Base-by-base conservation (phyloP, 2,888 invertebrate genomes). In the Mesoligia furuncula region DNA sequence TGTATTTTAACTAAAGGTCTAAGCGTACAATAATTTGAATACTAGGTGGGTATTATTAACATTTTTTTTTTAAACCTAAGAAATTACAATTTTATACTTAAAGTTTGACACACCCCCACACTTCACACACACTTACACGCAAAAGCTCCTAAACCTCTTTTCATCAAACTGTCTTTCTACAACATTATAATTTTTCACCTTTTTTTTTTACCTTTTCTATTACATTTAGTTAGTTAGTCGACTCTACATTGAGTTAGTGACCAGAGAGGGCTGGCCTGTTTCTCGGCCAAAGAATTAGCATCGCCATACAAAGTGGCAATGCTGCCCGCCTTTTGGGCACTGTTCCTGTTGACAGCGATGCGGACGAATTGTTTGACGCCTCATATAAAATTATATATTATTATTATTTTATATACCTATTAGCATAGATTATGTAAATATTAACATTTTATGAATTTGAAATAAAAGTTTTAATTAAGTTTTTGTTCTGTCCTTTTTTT, bases 1-100 rank as follows among this genome's bases (percentile, higher is more conserved):
- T 65, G n/a, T 42, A 66, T 81, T 62, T 80, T 45, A n/a, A 36
- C 15, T 61, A 62, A 39, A 31, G 15, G n/a, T 36, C n/a, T 17
- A 24, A 31, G 13, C 3, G 7, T 51, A 27, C 17, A 36, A n/a
- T 24, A 24, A 20, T 79, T 68, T 62, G 1, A 27, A 42, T 54
- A 13, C 8, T 15, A 9, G 31, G 2, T 36, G 6, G 1, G 17
- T 79, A n/a, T 61, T 77, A n/a, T 3, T 17, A 31, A 36, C 8
- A 36, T 39, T 36, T 2, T 54, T 54, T 31, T 61, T 17, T 9
- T 11, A 17, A 27, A 51, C 31, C 24, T 8, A n/a, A 4, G 5
- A 48, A 39, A 27, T 20, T 74, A 59, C 3, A 7, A 61, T 39
- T 31, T 54, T 54, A 54, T 9, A 24, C 24, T 54, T 20, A 8